These are phyloP conservation scores for Phalanger gymnotis DNA, from an alignment of 2,797 vertebrate species.

Conservation along the genomic window DNA sequence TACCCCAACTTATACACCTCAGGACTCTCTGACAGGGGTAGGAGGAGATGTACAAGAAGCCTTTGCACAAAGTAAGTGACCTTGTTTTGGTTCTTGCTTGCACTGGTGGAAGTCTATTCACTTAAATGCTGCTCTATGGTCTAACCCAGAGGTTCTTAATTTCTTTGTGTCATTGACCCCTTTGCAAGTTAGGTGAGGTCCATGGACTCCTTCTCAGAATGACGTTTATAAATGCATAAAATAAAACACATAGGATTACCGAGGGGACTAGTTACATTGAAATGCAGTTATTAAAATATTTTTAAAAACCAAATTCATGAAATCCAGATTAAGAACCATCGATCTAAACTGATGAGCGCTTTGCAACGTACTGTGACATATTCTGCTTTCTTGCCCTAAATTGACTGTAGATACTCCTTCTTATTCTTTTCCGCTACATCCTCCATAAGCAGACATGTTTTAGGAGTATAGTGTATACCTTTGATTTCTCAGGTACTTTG, in stretches of 20 bases:
- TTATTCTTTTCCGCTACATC: neutral
- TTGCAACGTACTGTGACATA: neutral
- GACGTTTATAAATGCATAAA: neutral
- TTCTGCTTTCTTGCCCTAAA: neutral
- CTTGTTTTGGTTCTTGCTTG: neutral
- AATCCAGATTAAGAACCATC: neutral
- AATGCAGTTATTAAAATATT: neutral
- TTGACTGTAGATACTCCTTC: neutral
- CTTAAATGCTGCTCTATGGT: neutral
- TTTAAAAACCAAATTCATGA: neutral
- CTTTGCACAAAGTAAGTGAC: slow-evolving; percentile 94
- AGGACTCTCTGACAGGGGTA: slow-evolving; percentile 98
- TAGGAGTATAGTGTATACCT: neutral
- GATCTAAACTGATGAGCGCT: neutral
- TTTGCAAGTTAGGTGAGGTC: neutral
- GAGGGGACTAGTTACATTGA: neutral
- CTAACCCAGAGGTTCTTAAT: neutral
- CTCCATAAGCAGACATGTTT: neutral
- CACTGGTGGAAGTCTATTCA: neutral
- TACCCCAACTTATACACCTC: slow-evolving; percentile 94
- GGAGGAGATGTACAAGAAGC: slow-evolving; percentile 99
- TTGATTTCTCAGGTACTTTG: neutral
- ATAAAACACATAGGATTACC: neutral
- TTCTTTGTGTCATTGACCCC: neutral
- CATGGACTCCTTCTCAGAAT: neutral